Conservation (phyloP, 2,797 vertebrate genomes). For the Geotrypetes seraphini region DNA sequence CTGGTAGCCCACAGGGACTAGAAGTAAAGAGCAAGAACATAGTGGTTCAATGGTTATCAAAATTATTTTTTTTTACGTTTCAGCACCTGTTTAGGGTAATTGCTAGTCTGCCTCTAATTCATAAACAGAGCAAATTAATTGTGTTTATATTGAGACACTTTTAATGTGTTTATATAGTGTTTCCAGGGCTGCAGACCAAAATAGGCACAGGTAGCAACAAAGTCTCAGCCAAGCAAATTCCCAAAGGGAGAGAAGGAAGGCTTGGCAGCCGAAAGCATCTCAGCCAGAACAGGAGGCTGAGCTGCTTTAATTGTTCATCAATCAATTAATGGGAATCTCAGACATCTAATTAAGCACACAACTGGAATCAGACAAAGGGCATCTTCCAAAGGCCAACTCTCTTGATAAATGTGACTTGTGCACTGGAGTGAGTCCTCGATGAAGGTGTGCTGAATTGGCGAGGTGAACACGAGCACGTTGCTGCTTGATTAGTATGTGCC, state of each 20-base stretch:
- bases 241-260: constrained; percentile 16
- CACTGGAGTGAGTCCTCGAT: constrained; percentile 41
- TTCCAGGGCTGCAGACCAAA: constrained; percentile 36
- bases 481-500: not conserved
- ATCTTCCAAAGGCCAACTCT: constrained; percentile 32
- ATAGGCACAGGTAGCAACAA: constrained; percentile 25
- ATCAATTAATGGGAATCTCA: constrained; percentile 39
- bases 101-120: not conserved
- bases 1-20: too few species aligned
- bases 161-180: constrained; percentile 24
- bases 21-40: too few species aligned
- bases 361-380: constrained; percentile 45
- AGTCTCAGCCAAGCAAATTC: constrained; percentile 18
- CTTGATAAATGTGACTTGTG: constrained; percentile 16
- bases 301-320: constrained; percentile 47
- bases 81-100: not conserved
- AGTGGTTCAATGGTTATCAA: too few species aligned
- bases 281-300: constrained; percentile 24
- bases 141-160: constrained; percentile 24
- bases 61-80: too few species aligned
- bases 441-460: constrained; percentile 23
- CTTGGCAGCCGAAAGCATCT: constrained; percentile 29
- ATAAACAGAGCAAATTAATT: not conserved
- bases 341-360: constrained; percentile 45
- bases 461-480: constrained; percentile 6